Evolutionary conservation across 2,888 invertebrate species (phyloP).

Genomic region (Encarsia formosa): DNA sequence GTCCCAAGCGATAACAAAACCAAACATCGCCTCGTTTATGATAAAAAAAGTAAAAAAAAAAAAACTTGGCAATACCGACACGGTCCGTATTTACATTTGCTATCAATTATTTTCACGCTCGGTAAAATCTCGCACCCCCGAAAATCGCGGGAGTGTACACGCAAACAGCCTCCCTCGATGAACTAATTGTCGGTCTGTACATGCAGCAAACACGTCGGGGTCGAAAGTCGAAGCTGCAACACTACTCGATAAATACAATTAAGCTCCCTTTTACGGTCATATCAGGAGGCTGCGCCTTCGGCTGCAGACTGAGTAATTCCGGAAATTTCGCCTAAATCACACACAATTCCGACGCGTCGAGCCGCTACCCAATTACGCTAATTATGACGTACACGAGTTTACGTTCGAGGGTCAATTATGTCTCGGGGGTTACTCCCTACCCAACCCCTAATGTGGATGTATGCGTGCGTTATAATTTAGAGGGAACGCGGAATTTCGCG

Average conservation of each 20-base stretch:
- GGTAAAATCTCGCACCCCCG: too few relatives aligned
- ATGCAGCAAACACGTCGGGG: constrained; percentile 1
- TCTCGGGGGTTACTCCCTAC: background rate
- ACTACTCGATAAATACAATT: constrained; percentile 25
- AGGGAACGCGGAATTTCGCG: background rate
- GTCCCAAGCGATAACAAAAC: too few relatives aligned
- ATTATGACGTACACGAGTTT: constrained; percentile 28
- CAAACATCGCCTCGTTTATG: too few relatives aligned
- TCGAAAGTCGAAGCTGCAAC: background rate
- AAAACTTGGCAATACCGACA: too few relatives aligned
- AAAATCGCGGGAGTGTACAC: too few relatives aligned
- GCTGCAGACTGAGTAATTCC: constrained; percentile 7
- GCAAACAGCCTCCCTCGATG: too few relatives aligned
- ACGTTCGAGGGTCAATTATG: constrained; percentile 28
- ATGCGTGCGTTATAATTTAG: constrained; percentile 13
- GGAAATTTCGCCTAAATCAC: constrained; percentile 27
- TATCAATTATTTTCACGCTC: constrained; percentile 28
- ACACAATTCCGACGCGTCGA: background rate
- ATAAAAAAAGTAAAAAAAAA: too few relatives aligned
- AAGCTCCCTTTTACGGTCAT: background rate
- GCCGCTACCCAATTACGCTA: constrained; percentile 27
- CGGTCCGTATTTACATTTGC: constrained; percentile 12
- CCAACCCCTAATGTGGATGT: constrained; percentile 8
- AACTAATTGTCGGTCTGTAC: constrained; percentile 21
- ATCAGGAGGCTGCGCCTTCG: background rate